Base-by-base conservation (phyloP, 1,140 invertebrate species). In the Heliconius congener region DNA sequence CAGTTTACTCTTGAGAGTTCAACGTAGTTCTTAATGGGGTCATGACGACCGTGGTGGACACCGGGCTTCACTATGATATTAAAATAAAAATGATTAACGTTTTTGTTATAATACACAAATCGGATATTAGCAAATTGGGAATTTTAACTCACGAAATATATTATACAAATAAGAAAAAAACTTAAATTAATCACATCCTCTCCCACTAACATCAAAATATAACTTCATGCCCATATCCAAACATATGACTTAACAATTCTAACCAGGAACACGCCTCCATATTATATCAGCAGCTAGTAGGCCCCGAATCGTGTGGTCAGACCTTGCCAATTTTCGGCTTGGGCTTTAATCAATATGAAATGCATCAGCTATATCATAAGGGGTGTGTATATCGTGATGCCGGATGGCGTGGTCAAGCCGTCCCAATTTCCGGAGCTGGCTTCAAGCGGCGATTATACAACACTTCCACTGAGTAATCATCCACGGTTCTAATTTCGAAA, bases 391-490 rank as follows among this genome's bases (percentile, higher is more conserved):
- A 19, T 72, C 71, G 6, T 72, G 72, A 74, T 27, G 73, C 37
- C 73, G 80, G 76, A 81, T 37, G 76, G 73, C 57, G 76, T 75
- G 80, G 77, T 78, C 77, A 76, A 81, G 80, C 73, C 76, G 77
- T 52, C 77, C 70, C 80, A 81, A 81, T 81, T 81, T 81, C 80
- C 80, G 77, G 39, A 9, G 42, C 73, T 71, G 66, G 77, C 71
- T 81, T 60, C 72, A 37, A 77, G 75, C 80, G 55, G 18, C 77
- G 76, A 81, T 81, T 81, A 81, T 81, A 78, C 73, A 81, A 75
- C 76, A 75, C 73, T 81, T 78, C 73, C 16, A 46, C 50, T 66
- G 71, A 78, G 73, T 78, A 76, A 81, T 81, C 77, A 76, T 70
- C 74, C 66, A 78, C 73, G 37, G 52, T 52, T 74, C 80, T 81